Base-by-base conservation (phyloP, 1,140 invertebrate species). In the Panagrolaimus sp. region DNA sequence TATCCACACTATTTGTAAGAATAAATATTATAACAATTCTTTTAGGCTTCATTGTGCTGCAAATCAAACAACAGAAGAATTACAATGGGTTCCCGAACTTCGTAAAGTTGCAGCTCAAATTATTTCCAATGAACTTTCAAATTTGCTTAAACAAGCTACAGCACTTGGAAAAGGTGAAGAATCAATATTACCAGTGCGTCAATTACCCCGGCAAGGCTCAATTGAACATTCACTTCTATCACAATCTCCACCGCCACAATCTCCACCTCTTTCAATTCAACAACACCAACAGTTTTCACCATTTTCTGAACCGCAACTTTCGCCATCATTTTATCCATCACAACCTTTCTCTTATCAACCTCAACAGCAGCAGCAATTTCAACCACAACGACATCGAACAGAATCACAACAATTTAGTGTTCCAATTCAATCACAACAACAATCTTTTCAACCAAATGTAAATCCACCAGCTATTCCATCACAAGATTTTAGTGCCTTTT, bases 351-450 rank as follows among this genome's bases (percentile, higher is more conserved):
- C 5, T 7, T 25, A 63, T 9, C 62, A 63, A 31, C n/a, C 27
- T 0, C 16, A 27, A 14, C 9, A 27, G 0, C 20, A 66, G 23
- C 51, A 57, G 4, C 51, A 57, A 57, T 16, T 20, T 11, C 51
- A 48, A 48, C 2, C 25, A 7, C 57, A 61, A 61, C 2, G 20
- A 5, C 57, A 61, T 7, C 16, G 27, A 61, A 14, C 20, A 25
- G n/a, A 48, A 42, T 9, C n/a, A 1, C 14, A 66, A 25, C 45
- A 48, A 5, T 16, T 27, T 23, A 42, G 25, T 20, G 27, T n/a
- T 9, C 62, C 16, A 63, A 9, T 20, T 9, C 27, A 63, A 43
- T 11, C 11, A 2, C 63, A 64, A 16, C 65, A 66, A 47, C 65
- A 66, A 31, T 14, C 11, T n/a, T n/a, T n/a, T 31, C 20, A 23